A percentile compares a stretch with the other conserved stretches of the same genome.
These are phyloP conservation scores for Pangasius larnaudii DNA, from an alignment of 2,797 vertebrate genomes.

Conservation along the genomic window DNA sequence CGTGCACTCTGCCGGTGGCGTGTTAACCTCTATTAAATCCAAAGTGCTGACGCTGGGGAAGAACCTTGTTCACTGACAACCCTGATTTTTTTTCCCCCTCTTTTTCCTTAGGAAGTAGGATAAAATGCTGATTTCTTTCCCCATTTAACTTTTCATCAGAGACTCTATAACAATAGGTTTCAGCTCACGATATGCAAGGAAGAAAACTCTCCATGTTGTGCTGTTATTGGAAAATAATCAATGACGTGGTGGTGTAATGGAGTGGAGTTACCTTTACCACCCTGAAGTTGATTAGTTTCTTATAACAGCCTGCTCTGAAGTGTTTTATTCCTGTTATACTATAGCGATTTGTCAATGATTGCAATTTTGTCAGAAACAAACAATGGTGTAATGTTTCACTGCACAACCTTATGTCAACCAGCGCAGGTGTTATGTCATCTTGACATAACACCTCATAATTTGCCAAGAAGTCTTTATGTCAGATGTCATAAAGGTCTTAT, in stretches of 20 bases:
- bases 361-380: neutral
- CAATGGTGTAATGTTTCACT: neutral
- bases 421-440: neutral
- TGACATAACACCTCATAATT: too few species aligned
- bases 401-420: neutral
- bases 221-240: neutral
- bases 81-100: neutral
- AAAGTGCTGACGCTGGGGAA: constrained; percentile 42
- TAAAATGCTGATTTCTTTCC: neutral
- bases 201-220: neutral
- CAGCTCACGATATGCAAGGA: too few species aligned
- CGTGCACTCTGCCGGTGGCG: constrained; percentile 27
- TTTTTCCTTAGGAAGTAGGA: neutral
- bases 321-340: neutral
- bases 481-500: neutral
- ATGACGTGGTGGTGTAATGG: neutral
- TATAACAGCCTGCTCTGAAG: neutral
- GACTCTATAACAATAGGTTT: neutral
- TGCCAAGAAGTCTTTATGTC: neutral
- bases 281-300: neutral
- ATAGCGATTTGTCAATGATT: neutral
- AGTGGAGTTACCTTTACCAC: neutral
- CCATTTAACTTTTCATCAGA: neutral
- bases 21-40: constrained; percentile 53
- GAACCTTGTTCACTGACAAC: constrained; percentile 20